Percentiles rank a stretch among this genome's conserved stretches.
phyloP scores from a whole-genome alignment of 1,140 invertebrate genomes.

The Melitaea cinxia region DNA sequence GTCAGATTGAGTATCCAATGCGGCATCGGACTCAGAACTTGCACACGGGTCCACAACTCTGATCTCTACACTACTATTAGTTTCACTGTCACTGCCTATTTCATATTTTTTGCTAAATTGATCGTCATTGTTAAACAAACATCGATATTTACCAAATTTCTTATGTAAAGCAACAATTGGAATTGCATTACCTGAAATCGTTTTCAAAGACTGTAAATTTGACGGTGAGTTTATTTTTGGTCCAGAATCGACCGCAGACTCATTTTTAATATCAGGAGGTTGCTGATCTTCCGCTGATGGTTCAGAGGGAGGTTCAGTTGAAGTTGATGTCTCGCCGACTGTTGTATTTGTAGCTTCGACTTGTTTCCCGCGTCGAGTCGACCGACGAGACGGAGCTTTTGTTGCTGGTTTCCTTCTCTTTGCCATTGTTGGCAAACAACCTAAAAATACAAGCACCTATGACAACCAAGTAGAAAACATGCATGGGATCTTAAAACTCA shows the following conservation, averaged over 20 bases:
- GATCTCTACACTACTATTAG: slow-evolving; percentile 75
- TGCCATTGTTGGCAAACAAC: slow-evolving; percentile 67
- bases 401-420: slow-evolving; percentile 68
- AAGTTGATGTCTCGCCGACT: slow-evolving; percentile 52
- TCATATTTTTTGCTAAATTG: slow-evolving; percentile 65
- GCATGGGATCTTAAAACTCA: slow-evolving; percentile 33
- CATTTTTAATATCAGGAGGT: slow-evolving; percentile 32
- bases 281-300: slow-evolving; percentile 36
- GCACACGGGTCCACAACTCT: slow-evolving; percentile 75
- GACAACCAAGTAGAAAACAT: slow-evolving; percentile 37
- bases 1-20: slow-evolving; percentile 62
- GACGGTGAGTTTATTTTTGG: slow-evolving; percentile 35
- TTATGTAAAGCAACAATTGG: slow-evolving; percentile 72
- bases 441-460: slow-evolving; percentile 46
- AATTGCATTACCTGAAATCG: slow-evolving; percentile 37
- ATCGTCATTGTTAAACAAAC: slow-evolving; percentile 71
- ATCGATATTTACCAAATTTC: slow-evolving; percentile 80
- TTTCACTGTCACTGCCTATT: slow-evolving; percentile 77
- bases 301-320: slow-evolving; percentile 40
- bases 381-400: slow-evolving; percentile 59
- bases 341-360: slow-evolving; percentile 37
- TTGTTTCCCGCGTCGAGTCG: slow-evolving; percentile 65
- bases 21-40: slow-evolving; percentile 77
- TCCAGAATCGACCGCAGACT: slow-evolving; percentile 22
- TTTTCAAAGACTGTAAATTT: slow-evolving; percentile 39